Evolutionary conservation across 2,797 vertebrate genomes (phyloP).

Genomic region (Pangasius larnaudii): DNA sequence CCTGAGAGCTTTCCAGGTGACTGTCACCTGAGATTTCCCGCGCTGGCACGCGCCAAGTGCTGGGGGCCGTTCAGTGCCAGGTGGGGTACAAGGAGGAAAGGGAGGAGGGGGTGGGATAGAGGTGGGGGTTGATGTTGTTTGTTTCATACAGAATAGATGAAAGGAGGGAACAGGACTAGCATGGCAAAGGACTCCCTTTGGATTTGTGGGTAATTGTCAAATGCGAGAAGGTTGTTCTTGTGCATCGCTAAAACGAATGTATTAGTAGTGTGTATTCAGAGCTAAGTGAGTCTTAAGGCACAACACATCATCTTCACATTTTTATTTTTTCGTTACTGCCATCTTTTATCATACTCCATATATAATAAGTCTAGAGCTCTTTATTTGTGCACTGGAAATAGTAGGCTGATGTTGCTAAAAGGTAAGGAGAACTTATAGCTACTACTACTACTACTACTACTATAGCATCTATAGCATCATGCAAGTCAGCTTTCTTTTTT

Average conservation of each 20-base stretch:
- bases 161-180: constrained; percentile 23
- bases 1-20: constrained; percentile 85
- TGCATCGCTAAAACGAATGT: constrained; percentile 10
- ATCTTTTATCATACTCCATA: background rate
- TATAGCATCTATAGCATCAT: background rate
- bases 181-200: constrained; percentile 22
- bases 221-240: background rate
- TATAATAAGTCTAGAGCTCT: background rate
- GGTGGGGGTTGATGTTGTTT: constrained; percentile 33
- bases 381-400: background rate
- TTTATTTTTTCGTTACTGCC: background rate
- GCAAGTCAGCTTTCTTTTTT: background rate
- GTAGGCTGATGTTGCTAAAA: background rate
- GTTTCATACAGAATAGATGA: constrained; percentile 39
- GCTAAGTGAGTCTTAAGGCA: background rate
- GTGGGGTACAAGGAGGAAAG: constrained; percentile 73
- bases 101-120: background rate
- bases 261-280: background rate
- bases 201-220: constrained; percentile 29
- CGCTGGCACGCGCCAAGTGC: constrained; percentile 76
- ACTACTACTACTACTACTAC: background rate
- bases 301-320: background rate
- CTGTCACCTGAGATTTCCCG: constrained; percentile 83
- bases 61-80: constrained; percentile 81
- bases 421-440: background rate